Base-by-base conservation (phyloP, 2,888 invertebrate genomes). In the Temnothorax unifasciatus region DNA sequence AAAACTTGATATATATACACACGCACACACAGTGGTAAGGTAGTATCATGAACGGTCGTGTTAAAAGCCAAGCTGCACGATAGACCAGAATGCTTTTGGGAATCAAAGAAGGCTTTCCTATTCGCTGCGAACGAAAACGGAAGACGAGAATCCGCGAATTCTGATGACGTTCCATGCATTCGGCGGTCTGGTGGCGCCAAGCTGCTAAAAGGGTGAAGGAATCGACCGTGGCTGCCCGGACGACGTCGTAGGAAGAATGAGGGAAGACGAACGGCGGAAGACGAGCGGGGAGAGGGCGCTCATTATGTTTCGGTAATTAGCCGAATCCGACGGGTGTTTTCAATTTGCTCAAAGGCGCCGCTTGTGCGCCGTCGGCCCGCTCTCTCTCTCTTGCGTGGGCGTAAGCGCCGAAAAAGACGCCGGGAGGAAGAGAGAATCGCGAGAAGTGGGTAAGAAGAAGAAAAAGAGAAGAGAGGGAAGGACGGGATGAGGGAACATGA, bases 241-340 rank as follows among this genome's bases (percentile, higher is more conserved):
- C 83, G 86, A 86, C 85, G 85, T 86, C 73, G 76, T 82, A 71
- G 82, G 66, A 68, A 57, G 84, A 64, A 41, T 34, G 25, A 68
- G 73, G 59, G 77, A 77, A 61, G 74, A 66, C 50, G 57, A 81
- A 50, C 59, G 57, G 34, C 82, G 79, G 81, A 82, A 85, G 73
- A 77, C 54, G 54, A 25, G 82, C 41, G 77, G 84, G 34, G 86
- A 83, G 63, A 75, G 90, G 91, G 90, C 89, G 88, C 93, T 93
- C 93, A 93, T 94, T 94, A 94, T 95, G 94, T 94, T 94, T 94
- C 92, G 94, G 94, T 95, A 95, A 95, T 95, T 95, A 94, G 94
- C 94, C 94, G 93, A 93, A 94, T 93, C 93, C 93, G 92, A 92
- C 92, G 94, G 91, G 94, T 94, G 94, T 94, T 94, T 94, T 94